Evolutionary conservation across 2,888 invertebrate genomes (phyloP).

Genomic region (Clitarchus hookeri): DNA sequence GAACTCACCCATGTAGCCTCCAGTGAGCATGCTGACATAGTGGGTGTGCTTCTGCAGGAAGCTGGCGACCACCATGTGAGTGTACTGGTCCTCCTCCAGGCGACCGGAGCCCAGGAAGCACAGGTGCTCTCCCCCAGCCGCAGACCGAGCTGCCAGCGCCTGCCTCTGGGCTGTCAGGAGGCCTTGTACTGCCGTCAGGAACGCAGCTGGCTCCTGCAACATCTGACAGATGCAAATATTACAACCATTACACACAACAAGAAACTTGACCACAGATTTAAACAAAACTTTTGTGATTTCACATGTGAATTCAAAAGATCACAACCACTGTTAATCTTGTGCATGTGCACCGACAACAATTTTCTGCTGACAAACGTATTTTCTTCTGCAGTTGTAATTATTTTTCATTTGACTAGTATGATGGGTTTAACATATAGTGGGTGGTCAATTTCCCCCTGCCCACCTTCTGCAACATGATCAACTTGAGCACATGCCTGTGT

Average conservation of each 20-base stretch:
- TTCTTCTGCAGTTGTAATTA: too few species aligned
- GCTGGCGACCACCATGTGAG: constrained; percentile 97
- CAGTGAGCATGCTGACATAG: constrained; percentile 89
- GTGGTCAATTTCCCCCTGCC: too few species aligned
- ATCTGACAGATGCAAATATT: constrained; percentile 62
- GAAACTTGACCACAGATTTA: too few species aligned
- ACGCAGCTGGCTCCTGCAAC: constrained; percentile 95
- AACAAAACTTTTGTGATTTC: too few species aligned
- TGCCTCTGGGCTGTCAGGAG: constrained; percentile 86
- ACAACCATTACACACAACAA: not conserved
- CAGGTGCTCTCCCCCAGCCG: constrained; percentile 85
- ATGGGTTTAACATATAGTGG: too few species aligned
- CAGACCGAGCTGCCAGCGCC: constrained; percentile 82
- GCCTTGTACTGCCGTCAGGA: constrained; percentile 92
- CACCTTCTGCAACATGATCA: too few species aligned
- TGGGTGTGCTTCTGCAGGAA: constrained; percentile 93
- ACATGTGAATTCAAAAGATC: too few species aligned
- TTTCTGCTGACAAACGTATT: too few species aligned
- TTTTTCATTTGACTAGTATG: too few species aligned
- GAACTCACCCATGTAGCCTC: constrained; percentile 74
- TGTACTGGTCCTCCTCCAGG: constrained; percentile 92
- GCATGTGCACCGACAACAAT: too few species aligned
- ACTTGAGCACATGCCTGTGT: too few species aligned
- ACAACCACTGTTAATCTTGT: too few species aligned
- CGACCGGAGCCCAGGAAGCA: constrained; percentile 93